Evolutionary conservation across 2,113 vertebrate species (phyloP), one percentile per base, ranked within the genome.

Genomic region (Limanda limanda): DNA sequence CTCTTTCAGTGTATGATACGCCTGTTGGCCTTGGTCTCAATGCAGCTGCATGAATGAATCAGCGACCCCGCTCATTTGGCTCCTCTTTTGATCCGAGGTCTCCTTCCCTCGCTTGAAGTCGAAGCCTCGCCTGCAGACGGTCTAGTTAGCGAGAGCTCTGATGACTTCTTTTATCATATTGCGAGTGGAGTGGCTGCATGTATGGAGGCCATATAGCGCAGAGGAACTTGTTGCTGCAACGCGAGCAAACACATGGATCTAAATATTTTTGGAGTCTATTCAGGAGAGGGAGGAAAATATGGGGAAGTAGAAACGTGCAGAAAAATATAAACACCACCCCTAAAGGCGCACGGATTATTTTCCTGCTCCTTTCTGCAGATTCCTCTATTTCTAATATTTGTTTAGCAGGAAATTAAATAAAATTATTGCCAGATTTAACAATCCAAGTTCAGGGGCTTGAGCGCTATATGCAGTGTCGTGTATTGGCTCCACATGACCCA

Each of bases 21-120:
- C 97, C 97, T 97, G 97, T 97, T 98, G 97, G 96, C 96, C 96
- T 93, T 94, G 94, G 91, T 93, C 96, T 96, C 95, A 95, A 96
- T 96, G 95, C 95, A 96, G 95, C 95, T 97, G 95, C 95, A 91
- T 94, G 95, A 96, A 95, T 96, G 95, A 96, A 94, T 95, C 94
- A 95, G 95, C 93, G 94, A 95, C 92, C 94, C 51, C 96, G 95
- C 94, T 95, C 91, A 89, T 95, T 96, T 95, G 94, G 92, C 47
- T 51, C 90, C 80, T 91, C 95, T 96, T 98, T 98, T 97, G 96
- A 97, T 97, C 95, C 93, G 52, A 89, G 91, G 95, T 95, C 95
- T 94, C 95, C 94, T 95, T 94, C 95, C 95, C 95, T 95, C 95
- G 96, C 97, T 96, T 96, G 94, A 96, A 94, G 47, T 89, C 74